Evolutionary conservation across 2,888 invertebrate species (phyloP).

Genomic region (Alsophila aescularia): DNA sequence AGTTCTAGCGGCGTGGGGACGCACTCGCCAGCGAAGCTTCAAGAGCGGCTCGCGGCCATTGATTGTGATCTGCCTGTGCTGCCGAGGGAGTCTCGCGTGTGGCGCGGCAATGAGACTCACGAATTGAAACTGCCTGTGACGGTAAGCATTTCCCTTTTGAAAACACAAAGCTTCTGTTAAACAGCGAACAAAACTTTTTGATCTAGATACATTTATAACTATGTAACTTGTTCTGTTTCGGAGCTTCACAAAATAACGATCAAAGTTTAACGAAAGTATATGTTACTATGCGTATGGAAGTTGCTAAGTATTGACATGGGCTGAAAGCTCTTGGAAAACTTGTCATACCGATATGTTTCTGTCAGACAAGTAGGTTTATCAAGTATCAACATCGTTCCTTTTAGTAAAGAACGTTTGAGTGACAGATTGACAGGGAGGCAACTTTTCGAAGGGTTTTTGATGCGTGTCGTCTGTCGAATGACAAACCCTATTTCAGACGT

Average conservation of each 20-base stretch:
- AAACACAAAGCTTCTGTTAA: too few species aligned
- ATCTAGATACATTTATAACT: constrained; percentile 13
- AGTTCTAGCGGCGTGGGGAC: constrained; percentile 65
- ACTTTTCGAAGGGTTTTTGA: constrained; percentile 18
- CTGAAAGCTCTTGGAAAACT: constrained; percentile 31
- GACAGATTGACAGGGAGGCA: constrained; percentile 29
- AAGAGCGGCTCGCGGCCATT: constrained; percentile 86
- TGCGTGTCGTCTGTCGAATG: constrained; percentile 15
- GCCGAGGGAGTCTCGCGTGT: constrained; percentile 86
- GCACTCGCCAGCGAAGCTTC: constrained; percentile 79
- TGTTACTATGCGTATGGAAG: constrained; percentile 21
- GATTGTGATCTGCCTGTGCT: constrained; percentile 87
- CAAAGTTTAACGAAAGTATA: constrained; percentile 21
- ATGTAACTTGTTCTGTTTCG: constrained; percentile 15
- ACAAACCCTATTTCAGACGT: constrained; percentile 11
- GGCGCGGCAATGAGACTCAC: constrained; percentile 90
- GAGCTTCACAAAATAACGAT: constrained; percentile 2
- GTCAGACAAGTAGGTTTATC: constrained; percentile 27
- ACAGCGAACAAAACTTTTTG: neutral
- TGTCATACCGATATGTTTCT: constrained; percentile 26
- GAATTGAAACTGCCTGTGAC: constrained; percentile 87
- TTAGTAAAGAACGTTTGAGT: constrained; percentile 16
- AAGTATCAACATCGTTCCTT: constrained; percentile 15
- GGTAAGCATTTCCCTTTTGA: constrained; percentile 74
- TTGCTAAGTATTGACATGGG: constrained; percentile 32